Evolutionary conservation across 2,888 invertebrate species (phyloP).

Genomic region (Polyommatus icarus): DNA sequence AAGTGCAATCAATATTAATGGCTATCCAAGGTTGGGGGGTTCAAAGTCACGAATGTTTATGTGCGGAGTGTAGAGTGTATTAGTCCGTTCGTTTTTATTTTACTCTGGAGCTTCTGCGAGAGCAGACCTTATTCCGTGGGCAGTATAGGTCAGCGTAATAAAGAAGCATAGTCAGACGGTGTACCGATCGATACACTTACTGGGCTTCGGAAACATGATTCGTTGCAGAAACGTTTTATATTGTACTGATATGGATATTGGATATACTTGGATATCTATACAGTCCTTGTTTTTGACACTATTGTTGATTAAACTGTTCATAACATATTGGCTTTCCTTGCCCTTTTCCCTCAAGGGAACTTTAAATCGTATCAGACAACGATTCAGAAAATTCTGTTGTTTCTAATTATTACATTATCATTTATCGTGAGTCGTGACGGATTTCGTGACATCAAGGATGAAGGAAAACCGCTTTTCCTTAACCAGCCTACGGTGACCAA

Average conservation of each 20-base stretch:
- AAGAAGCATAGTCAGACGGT: constrained; percentile 1
- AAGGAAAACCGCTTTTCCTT: too few species aligned
- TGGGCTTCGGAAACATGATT: constrained; percentile 34
- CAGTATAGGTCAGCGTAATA: neutral
- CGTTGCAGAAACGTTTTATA: neutral
- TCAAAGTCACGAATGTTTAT: constrained; percentile 34
- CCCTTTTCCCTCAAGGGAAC: too few species aligned
- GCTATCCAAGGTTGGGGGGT: constrained; percentile 25
- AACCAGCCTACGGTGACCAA: too few species aligned
- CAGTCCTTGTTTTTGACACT: neutral
- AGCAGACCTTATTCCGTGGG: neutral
- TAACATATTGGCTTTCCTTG: too few species aligned
- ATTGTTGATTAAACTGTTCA: neutral
- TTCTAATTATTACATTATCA: too few species aligned
- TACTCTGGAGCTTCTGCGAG: neutral
- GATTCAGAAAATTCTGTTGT: too few species aligned
- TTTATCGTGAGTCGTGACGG: too few species aligned
- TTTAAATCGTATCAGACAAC: too few species aligned
- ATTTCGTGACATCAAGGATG: too few species aligned
- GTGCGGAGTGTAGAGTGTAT: constrained; percentile 8
- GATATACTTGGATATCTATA: neutral
- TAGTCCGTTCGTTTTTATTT: neutral
- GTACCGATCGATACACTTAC: constrained; percentile 40
- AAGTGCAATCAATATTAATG: constrained; percentile 12
- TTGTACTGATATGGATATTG: neutral